Base-by-base conservation (phyloP, 1,140 invertebrate genomes). In the Holcopasites calliopsidis region DNA sequence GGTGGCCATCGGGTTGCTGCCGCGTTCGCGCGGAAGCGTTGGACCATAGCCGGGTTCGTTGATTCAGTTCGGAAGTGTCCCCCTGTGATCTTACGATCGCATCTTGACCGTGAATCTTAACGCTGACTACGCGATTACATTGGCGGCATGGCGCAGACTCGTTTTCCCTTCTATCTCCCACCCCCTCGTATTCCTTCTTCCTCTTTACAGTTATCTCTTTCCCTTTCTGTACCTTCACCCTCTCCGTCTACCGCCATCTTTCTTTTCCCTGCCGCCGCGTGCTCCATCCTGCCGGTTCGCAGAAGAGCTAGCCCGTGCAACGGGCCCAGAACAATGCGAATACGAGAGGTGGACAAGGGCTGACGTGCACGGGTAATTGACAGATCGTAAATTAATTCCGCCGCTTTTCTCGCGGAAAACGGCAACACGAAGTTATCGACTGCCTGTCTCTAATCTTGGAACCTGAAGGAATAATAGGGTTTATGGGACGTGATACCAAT, bases 251-350 rank as follows among this genome's bases (percentile, higher is more conserved):
- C 44, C 61, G 69, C 76, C 77, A 61, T 77, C 68, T 69, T 35
- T 58, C 70, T 66, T 65, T 70, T 64, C 60, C 71, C 76, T 79
- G 49, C 26, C 21, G 47, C 52, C 26, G 60, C n/a, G 62, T 18
- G 47, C 73, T 81, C 80, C 69, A 70, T 84, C 79, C 64, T 86
- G 86, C 86, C 84, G 84, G 84, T 87, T 88, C 81, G 81, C 72
- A 81, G 83, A 88, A 79, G 84, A 70, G 75, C 62, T 72, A 58
- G 52, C 64, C 68, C 35, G 77, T 82, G 73, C 79, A 74, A 72
- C 70, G 80, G 82, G 77, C 74, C n/a, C 87, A 89, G 82, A 89
- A 89, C 87, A 89, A 89, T 89, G 85, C 79, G 80, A 88, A 80
- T 85, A 76, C 76, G 73, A 74, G 74, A 66, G 70, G 61, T 80